These are phyloP conservation scores for Hypocryptadius cinnamomeus DNA, from an alignment of 2,113 vertebrate species.

Conservation along the genomic window DNA sequence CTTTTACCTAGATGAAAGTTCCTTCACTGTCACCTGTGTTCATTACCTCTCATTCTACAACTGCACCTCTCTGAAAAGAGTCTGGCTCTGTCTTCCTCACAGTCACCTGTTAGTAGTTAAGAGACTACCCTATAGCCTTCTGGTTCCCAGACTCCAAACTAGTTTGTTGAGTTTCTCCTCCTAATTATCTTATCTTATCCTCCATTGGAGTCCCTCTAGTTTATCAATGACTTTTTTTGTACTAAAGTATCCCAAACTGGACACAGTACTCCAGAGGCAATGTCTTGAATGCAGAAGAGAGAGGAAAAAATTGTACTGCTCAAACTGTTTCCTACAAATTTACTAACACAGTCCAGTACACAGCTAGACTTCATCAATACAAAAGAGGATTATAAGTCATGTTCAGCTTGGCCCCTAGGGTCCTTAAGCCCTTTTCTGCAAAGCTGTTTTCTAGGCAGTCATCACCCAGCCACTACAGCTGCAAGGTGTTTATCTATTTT, in stretches of 20 bases:
- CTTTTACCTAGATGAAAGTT: background rate
- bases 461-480: background rate
- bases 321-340: background rate
- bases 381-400: background rate
- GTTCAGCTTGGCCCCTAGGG: background rate
- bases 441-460: background rate
- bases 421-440: background rate
- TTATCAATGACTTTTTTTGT: background rate
- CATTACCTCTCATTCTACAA: background rate
- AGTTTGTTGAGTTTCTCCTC: background rate
- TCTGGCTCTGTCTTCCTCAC: background rate
- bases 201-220: background rate
- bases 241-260: background rate
- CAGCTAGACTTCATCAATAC: background rate
- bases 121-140: background rate
- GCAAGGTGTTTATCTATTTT: background rate
- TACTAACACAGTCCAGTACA: background rate
- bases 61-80: background rate
- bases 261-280: background rate
- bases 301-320: background rate
- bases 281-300: background rate
- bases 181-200: background rate
- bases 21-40: background rate
- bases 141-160: background rate
- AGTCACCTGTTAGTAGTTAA: background rate